Base-by-base conservation (phyloP, 1,140 invertebrate species). In the Rhysida immarginata region DNA sequence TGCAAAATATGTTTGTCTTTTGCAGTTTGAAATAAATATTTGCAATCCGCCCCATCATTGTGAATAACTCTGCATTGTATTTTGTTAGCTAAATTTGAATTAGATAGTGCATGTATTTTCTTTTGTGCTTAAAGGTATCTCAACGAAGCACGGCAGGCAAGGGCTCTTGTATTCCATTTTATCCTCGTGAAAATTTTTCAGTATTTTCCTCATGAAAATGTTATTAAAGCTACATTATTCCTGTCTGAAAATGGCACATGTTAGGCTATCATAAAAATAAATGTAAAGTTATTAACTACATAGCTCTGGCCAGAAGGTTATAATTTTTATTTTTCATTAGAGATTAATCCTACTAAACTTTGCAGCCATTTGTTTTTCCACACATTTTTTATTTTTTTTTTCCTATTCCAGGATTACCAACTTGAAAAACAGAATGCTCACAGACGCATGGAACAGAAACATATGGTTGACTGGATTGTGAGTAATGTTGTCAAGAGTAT, bases 391-490 rank as follows among this genome's bases (percentile, higher is more conserved):
- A 35, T 5, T 16, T 35, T 35, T 35, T 35, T 8, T 58, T 42
- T 53, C 46, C 45, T 52, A 27, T 54, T 51, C 1, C 21, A 41
- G 62, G 90, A 97, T 68, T 97, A 91, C 70, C 89, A 96, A 72
- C 74, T 94, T 2, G 86, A 94, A 66, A 79, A 84, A 59, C 74
- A 83, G 60, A 81, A 69, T 58, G 73, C 91, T 48, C 82, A 89
- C 63, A 80, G 84, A 21, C 81, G 84, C 61, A 78, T 96, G 61
- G 77, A 84, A 61, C 92, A 96, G 69, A 87, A 85, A 69, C 85
- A 96, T 69, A 87, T 96, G 85, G 87, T 90, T 0, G 80, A 89
- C 65, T 98, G 90, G 88, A 85, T 97, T 58, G 81, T 94, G 1
- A 71, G 74, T 58, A 85, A 77, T 66, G 94, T 97, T 8, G 73